Evolutionary conservation across 2,888 invertebrate genomes (phyloP), one percentile per base, ranked within the genome.

Genomic region (Cataglyphis cursor): DNA sequence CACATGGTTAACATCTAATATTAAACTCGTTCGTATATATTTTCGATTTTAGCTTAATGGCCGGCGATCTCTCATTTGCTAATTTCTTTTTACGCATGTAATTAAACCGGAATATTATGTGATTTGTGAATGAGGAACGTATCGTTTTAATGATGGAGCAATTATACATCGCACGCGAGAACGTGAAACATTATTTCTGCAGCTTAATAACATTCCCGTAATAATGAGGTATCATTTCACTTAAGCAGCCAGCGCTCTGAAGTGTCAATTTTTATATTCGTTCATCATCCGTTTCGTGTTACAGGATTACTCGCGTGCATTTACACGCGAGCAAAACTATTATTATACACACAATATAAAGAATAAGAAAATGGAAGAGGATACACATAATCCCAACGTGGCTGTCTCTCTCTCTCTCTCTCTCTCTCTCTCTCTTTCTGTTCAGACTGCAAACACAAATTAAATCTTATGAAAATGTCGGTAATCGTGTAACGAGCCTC

Each of bases 1-100:
- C 76, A 59, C 70, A 41, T 70, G 85, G 89, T 88, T 88, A 88
- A 89, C 89, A 84, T 82, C 81, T 81, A 83, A 76, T 83, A 88
- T 87, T 87, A 88, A 87, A 89, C 75, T 78, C 80, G 76, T 83
- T 81, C 70, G 76, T 83, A 76, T 85, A 83, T 81, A 84, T 73
- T 86, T 73, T 80, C 73, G 73, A 80, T 89, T 86, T 85, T 62
- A 86, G 82, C 76, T 85, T 62, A 73, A 84, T 80, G 84, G 84
- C 59, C 62, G 64, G 74, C 62, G 41, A 82, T 48, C 70, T 78
- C 38, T 41, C 24, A n/a, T n/a, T 38, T 51, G 61, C 66, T 28
- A 61, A 80, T 83, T 64, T 81, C 24, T 31, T 81, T 61, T 38
- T 41, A 51, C 12, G 15, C 41, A 38, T 31, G n/a, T 38, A 18